Evolutionary conservation across 1,140 invertebrate genomes (phyloP).

Genomic region (Zaprionus kolodkinae): DNA sequence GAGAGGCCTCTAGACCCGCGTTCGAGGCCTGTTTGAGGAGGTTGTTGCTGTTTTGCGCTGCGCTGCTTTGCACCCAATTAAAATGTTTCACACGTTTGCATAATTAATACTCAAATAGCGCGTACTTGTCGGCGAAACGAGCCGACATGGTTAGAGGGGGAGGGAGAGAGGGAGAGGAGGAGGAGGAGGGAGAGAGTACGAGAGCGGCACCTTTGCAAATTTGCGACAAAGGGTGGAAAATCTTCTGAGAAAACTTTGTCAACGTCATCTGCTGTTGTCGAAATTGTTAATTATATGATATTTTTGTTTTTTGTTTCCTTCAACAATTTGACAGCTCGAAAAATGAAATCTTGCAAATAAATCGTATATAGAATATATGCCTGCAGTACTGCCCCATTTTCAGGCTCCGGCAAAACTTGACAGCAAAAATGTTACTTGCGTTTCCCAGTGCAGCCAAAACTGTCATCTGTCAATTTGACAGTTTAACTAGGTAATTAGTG

Average conservation of each 20-base stretch:
- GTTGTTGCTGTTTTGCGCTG: slow-evolving; percentile 11
- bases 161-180: not conserved
- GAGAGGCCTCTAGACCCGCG: no score
- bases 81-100: slow-evolving; percentile 82
- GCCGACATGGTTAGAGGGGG: slow-evolving; percentile 39
- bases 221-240: slow-evolving; percentile 35
- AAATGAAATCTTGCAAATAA: slow-evolving; percentile 61
- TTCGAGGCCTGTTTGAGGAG: slow-evolving; percentile 1
- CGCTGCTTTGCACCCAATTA: slow-evolving; percentile 78
- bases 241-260: slow-evolving; percentile 58
- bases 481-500: slow-evolving; percentile 83
- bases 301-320: slow-evolving; percentile 23
- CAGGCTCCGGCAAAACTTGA: slow-evolving; percentile 42
- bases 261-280: slow-evolving; percentile 39
- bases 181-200: not conserved
- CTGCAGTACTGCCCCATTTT: slow-evolving; percentile 10
- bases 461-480: slow-evolving; percentile 84
- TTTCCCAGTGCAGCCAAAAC: slow-evolving; percentile 67
- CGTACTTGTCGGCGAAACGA: slow-evolving; percentile 65
- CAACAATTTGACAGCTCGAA: slow-evolving; percentile 57
- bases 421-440: slow-evolving; percentile 74
- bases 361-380: not conserved
- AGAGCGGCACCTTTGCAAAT: slow-evolving; percentile 40
- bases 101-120: slow-evolving; percentile 81
- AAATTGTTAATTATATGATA: slow-evolving; percentile 63